Conservation (phyloP, 2,797 vertebrate species). For the Lutjanus argentimaculatus region DNA sequence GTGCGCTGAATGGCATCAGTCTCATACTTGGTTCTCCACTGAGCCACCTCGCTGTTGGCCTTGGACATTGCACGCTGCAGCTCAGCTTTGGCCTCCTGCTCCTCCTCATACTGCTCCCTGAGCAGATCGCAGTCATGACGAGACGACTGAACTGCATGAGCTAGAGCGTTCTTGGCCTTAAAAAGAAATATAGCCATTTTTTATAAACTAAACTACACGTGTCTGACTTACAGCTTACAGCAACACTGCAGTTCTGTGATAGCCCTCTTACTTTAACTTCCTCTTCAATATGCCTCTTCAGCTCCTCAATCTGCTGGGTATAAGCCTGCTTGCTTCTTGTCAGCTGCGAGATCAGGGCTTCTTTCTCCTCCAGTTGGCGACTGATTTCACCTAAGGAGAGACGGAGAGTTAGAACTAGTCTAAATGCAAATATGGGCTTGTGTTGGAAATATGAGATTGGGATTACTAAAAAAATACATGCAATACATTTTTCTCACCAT, state of each 20-base stretch:
- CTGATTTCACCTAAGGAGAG: conserved; percentile 82
- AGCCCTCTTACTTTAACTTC: conserved; percentile 86
- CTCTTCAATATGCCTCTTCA: conserved; percentile 90
- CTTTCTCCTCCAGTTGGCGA: conserved; percentile 89
- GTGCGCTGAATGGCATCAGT: conserved; percentile 90
- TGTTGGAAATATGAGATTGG: neutral
- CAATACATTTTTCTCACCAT: conserved; percentile 36
- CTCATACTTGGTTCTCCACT: conserved; percentile 91
- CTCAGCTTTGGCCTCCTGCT: conserved; percentile 88
- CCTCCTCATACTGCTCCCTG: conserved; percentile 89
- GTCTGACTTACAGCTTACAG: neutral
- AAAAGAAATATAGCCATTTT: neutral
- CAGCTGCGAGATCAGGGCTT: conserved; percentile 87
- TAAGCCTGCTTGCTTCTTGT: conserved; percentile 87
- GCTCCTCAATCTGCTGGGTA: conserved; percentile 88
- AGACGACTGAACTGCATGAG: conserved; percentile 86
- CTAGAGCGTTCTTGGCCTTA: conserved; percentile 89
- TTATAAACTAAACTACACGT: neutral
- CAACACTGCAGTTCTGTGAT: neutral
- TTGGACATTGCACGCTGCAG: conserved; percentile 88
- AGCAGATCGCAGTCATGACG: conserved; percentile 89
- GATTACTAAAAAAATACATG: neutral
- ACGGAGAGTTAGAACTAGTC: neutral
- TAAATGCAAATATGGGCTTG: neutral
- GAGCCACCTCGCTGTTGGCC: conserved; percentile 90